phyloP scores from a whole-genome alignment of 2,113 vertebrate genomes.

The Arizona elegans region DNA sequence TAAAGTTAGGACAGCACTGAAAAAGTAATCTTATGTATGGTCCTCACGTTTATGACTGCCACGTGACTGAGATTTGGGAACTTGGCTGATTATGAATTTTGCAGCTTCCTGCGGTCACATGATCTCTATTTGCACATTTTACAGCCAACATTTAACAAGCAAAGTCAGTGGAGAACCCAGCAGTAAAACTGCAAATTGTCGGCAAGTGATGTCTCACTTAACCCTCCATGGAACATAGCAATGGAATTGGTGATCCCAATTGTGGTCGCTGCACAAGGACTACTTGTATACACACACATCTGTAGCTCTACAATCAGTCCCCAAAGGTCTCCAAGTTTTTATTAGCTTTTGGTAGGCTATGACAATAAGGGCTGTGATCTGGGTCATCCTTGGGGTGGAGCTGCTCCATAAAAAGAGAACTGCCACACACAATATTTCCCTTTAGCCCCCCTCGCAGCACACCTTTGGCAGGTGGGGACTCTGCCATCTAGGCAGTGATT shows the following conservation, averaged over 20 bases:
- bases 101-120: background rate
- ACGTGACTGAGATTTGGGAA: background rate
- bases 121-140: background rate
- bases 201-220: background rate
- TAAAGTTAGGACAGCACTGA: background rate
- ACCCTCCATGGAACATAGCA: background rate
- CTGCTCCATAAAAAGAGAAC: background rate
- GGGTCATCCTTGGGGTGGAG: background rate
- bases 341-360: background rate
- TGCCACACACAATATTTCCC: background rate
- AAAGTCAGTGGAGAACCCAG: background rate
- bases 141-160: background rate
- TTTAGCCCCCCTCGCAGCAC: background rate
- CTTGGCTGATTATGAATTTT: background rate
- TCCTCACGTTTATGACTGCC: background rate
- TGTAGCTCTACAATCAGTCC: background rate
- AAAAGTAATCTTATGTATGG: background rate
- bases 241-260: background rate
- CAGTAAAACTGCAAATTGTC: background rate
- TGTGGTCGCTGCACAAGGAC: background rate
- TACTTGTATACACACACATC: background rate
- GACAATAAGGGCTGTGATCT: background rate
- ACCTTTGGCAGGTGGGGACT: background rate
- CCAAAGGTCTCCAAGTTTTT: background rate
- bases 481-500: background rate